phyloP scores from a whole-genome alignment of 1,140 invertebrate genomes.

The Parasteatoda tepidariorum region DNA sequence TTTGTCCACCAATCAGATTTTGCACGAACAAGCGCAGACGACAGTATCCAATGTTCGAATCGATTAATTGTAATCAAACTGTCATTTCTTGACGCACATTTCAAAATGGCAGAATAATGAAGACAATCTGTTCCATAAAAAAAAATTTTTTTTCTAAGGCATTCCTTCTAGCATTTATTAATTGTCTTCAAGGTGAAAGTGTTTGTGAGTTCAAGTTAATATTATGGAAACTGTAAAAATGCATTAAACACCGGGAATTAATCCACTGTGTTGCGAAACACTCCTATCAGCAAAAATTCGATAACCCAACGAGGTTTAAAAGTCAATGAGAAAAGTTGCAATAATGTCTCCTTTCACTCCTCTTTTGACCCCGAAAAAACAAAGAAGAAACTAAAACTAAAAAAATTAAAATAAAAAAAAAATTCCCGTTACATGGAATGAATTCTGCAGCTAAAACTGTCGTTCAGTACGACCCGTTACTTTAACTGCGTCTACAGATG shows the following conservation, averaged over 20 bases:
- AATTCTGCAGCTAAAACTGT: constrained; percentile 19
- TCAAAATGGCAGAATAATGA: not conserved
- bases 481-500: constrained; percentile 28
- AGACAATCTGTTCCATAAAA: not conserved
- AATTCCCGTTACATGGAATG: constrained; percentile 43
- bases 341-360: not conserved
- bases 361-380: not conserved
- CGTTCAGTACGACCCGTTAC: constrained; percentile 8
- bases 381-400: constrained; percentile 32
- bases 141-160: too few species aligned
- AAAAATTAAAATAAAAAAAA: constrained; percentile 23
- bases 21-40: not conserved
- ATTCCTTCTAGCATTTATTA: too few species aligned
- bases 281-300: too few species aligned
- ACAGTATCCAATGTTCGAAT: not conserved
- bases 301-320: too few species aligned
- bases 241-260: not conserved
- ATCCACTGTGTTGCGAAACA: not conserved
- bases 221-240: not conserved
- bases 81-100: not conserved
- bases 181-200: too few species aligned
- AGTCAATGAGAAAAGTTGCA: too few species aligned
- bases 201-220: too few species aligned
- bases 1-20: not conserved
- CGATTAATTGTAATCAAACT: not conserved